Evolutionary conservation across 1,140 invertebrate species (phyloP), one percentile per base, ranked within the genome.

Genomic region (Delia radicum): DNA sequence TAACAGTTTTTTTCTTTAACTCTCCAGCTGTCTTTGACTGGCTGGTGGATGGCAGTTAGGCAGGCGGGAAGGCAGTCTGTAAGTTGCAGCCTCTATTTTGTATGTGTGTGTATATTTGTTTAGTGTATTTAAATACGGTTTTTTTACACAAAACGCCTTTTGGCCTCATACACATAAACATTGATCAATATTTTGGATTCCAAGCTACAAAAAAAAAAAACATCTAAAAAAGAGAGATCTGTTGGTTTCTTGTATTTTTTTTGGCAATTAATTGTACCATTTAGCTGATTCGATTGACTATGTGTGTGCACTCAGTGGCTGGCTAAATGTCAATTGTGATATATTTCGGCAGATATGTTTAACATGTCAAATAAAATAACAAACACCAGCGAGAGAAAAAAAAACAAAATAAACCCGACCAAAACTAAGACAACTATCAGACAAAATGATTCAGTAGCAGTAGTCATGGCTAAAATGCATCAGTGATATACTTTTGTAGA

Each of bases 341-440:
- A 69, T 69, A 69, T 69, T 69, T 69, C 65, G 65, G 65, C 65
- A 69, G 65, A 69, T 69, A 69, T 69, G n/a, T 69, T 69, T 69
- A 33, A 69, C 65, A 69, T 69, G 65, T 69, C 65, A 37, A 69
- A 69, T 69, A 33, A 37, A 69, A 69, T 69, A 33, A 69, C 65
- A 37, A 69, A 33, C 65, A 69, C 26, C 29, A 63, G 27, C 24
- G 2, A 63, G 3, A 63, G 6, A n/a, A 21, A 15, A 61, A 3
- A 33, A 6, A 18, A 24, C 55, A 10, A 62, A 3, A 62, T 0
- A 37, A 1, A 37, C 13, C 33, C 8, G 13, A 37, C 13, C n/a
- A 21, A 21, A 55, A 21, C 24, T 55, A 55, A 55, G 48, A 55
- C 48, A 18, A 55, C 48, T 55, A 55, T 55, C 48, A n/a, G n/a